These are phyloP conservation scores for Amblyraja radiata DNA, from an alignment of 2,797 vertebrate species.

Conservation along the genomic window DNA sequence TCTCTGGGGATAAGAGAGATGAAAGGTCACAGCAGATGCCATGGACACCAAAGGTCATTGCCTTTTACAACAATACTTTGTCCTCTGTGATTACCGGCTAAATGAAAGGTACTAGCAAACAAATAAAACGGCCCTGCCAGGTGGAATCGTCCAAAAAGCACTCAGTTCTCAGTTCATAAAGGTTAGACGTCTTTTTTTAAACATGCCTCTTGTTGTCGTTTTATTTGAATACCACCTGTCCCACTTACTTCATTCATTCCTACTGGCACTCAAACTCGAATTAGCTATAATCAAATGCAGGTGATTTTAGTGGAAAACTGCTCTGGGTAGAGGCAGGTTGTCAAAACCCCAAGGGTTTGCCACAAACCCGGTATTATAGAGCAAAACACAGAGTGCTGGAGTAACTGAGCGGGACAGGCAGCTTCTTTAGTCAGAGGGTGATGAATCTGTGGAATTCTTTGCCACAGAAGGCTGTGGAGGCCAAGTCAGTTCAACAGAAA, in stretches of 20 bases:
- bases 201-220: background rate
- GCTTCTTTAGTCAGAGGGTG: too few species aligned
- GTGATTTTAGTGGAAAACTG: background rate
- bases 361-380: background rate
- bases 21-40: constrained; percentile 77
- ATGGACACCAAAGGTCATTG: constrained; percentile 76
- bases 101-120: constrained; percentile 58
- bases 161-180: background rate
- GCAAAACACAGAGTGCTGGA: too few species aligned
- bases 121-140: constrained; percentile 67
- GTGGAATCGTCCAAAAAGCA: constrained; percentile 49
- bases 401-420: too few species aligned
- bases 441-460: too few species aligned
- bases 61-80: constrained; percentile 73
- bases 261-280: background rate
- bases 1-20: constrained; percentile 70
- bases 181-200: background rate
- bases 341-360: background rate
- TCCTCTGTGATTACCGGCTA: constrained; percentile 60
- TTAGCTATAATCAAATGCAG: background rate
- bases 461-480: too few species aligned
- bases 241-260: background rate
- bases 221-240: background rate
- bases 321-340: background rate
- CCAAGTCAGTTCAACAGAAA: too few species aligned